Evolutionary conservation across 2,888 invertebrate species (phyloP), one percentile per base, ranked within the genome.

Genomic region (Galerucella calmariensis): DNA sequence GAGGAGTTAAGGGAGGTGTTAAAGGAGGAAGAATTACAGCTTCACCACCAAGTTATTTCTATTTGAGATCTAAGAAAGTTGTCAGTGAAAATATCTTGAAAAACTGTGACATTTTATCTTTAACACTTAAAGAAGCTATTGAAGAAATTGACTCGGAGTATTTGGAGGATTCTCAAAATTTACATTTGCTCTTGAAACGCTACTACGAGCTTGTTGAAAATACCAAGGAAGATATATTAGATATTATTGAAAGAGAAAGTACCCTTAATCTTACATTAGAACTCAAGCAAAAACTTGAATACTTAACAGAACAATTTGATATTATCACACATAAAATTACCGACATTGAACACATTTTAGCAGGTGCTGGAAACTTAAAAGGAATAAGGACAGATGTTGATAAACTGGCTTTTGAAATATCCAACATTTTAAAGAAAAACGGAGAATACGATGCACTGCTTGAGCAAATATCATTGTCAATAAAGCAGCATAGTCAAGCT

Each of bases 71-170:
- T 0, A 75, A 75, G 27, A 67, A 56, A 61, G 11, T 41, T 14
- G 58, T 75, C 6, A 73, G 66, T 16, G 72, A 75, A 35, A 67
- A 61, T 4, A 68, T 75, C 48, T 24, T 75, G 27, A 67, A 56
- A 20, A 67, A 75, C 56, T 75, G 72, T 44, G 75, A 75, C 27
- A 59, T 73, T 9, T n/a, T 56, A 46, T 51, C 66, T n/a, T 46
- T 58, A 6, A 35, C 69, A n/a, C 44, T 75, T 2, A 56, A 72
- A 10, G 59, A 75, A 27, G 69, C 67, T 24, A 44, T 56, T 5
- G 41, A 66, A 14, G 59, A 20, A 27, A 68, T 75, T 20, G 63
- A 53, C 6, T 51, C 65, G 1, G 62, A 67, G 0, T 67, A 75
- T 58, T 16, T 75, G 10, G 44, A 44, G 11, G 68, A 75, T 44